Conservation (phyloP, 2,113 vertebrate species). For the Anhinga anhinga region DNA sequence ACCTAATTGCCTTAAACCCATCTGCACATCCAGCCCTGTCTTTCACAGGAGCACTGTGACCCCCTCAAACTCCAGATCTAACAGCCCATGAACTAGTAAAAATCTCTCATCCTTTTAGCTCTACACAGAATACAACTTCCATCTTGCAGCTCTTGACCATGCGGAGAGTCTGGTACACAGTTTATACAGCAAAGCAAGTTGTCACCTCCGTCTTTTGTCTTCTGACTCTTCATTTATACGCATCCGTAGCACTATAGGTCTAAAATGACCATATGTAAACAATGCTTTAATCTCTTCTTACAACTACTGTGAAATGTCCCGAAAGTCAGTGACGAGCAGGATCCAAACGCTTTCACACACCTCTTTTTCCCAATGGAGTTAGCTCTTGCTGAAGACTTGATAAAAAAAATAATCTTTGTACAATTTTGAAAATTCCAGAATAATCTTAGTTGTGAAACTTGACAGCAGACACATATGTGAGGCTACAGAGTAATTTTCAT, state of each 20-base stretch:
- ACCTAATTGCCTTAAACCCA: not conserved
- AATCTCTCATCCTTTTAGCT: not conserved
- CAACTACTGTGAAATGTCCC: fast-evolving
- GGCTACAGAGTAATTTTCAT: fast-evolving
- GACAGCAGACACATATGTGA: not conserved
- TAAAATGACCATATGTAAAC: fast-evolving
- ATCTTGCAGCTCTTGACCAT: not conserved
- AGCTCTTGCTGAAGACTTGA: not conserved
- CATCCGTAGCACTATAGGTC: not conserved
- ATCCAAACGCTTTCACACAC: not conserved
- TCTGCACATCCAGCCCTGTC: not conserved
- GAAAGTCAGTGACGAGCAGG: not conserved
- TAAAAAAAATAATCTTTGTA: not conserved
- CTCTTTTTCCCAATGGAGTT: not conserved
- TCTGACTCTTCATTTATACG: not conserved
- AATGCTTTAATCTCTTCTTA: not conserved
- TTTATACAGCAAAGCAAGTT: not conserved
- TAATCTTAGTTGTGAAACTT: not conserved
- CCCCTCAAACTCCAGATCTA: not conserved
- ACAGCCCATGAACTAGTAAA: not conserved
- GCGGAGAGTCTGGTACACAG: not conserved
- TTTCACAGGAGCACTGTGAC: not conserved
- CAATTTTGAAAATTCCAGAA: not conserved
- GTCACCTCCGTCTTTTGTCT: not conserved
- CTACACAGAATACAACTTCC: not conserved